Percentiles rank a stretch among this genome's conserved stretches.
phyloP scores from a whole-genome alignment of 2,113 vertebrate genomes.

The Megaleporinus macrocephalus region DNA sequence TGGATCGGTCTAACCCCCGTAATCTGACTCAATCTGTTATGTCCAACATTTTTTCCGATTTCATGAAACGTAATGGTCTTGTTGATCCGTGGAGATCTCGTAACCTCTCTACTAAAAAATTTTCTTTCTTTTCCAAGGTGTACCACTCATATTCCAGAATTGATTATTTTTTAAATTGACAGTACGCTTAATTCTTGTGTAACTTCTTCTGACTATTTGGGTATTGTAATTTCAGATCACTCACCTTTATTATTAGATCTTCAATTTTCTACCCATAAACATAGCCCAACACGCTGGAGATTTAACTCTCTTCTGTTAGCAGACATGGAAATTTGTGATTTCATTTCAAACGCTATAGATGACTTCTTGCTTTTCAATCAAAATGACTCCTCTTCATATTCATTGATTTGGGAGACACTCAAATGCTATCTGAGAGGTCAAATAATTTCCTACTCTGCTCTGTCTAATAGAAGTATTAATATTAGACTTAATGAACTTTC shows the following conservation, averaged over 20 bases:
- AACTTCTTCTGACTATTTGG: not conserved
- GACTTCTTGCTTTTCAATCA: not conserved
- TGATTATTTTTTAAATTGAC: not conserved
- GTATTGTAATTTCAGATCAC: too few relatives aligned
- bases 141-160: not conserved
- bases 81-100: not conserved
- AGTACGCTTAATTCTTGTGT: not conserved
- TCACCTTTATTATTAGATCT: too few relatives aligned
- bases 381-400: conserved; percentile 8
- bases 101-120: not conserved
- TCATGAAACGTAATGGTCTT: too few relatives aligned
- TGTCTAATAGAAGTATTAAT: not conserved
- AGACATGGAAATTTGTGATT: not conserved
- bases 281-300: not conserved
- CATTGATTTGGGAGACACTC: conserved; percentile 1
- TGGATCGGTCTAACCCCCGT: too few relatives aligned
- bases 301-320: conserved; percentile 32
- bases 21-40: too few relatives aligned
- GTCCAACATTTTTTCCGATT: too few relatives aligned
- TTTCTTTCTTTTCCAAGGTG: conserved; percentile 1
- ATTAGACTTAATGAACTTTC: not conserved
- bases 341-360: conserved; percentile 12
- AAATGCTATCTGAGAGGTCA: conserved; percentile 37
- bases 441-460: conserved; percentile 25
- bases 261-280: too few relatives aligned